Evolutionary conservation across 1,140 invertebrate genomes (phyloP).

Genomic region (Pseudobourletiella spinata): DNA sequence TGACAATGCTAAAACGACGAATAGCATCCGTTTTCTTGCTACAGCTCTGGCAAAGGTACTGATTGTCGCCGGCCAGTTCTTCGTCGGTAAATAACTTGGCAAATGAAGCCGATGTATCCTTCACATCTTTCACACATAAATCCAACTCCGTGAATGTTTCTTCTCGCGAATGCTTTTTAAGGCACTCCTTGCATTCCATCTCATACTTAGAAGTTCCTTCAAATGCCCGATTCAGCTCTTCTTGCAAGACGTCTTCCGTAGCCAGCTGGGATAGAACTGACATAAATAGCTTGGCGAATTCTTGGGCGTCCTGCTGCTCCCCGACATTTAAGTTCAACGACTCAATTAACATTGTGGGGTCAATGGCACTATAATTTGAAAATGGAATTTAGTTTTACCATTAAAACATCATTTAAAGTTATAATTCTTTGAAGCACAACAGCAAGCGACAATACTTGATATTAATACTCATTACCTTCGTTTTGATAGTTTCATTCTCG

Average conservation of each 20-base stretch:
- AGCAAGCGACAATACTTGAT: too few relatives aligned
- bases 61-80: conserved; percentile 55
- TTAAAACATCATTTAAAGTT: too few relatives aligned
- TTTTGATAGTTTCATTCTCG: conserved; percentile 53
- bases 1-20: conserved; percentile 50
- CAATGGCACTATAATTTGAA: conserved; percentile 47
- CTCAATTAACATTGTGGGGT: conserved; percentile 54
- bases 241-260: conserved; percentile 39
- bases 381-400: too few relatives aligned
- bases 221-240: conserved; percentile 53
- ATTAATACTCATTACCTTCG: conserved; percentile 41
- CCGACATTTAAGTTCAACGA: conserved; percentile 55
- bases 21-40: conserved; percentile 54
- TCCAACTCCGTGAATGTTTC: conserved; percentile 60
- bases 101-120: conserved; percentile 52
- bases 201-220: conserved; percentile 45
- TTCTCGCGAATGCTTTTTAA: conserved; percentile 46
- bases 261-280: conserved; percentile 51
- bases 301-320: conserved; percentile 61
- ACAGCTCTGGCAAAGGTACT: conserved; percentile 56
- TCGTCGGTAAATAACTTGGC: conserved; percentile 56
- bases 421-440: too few relatives aligned
- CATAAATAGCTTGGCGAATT: conserved; percentile 54
- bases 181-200: conserved; percentile 52
- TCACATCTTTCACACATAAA: conserved; percentile 49